Evolutionary conservation across 2,797 vertebrate species (phyloP), one percentile per base, ranked within the genome.

Genomic region (Lemur catta): DNA sequence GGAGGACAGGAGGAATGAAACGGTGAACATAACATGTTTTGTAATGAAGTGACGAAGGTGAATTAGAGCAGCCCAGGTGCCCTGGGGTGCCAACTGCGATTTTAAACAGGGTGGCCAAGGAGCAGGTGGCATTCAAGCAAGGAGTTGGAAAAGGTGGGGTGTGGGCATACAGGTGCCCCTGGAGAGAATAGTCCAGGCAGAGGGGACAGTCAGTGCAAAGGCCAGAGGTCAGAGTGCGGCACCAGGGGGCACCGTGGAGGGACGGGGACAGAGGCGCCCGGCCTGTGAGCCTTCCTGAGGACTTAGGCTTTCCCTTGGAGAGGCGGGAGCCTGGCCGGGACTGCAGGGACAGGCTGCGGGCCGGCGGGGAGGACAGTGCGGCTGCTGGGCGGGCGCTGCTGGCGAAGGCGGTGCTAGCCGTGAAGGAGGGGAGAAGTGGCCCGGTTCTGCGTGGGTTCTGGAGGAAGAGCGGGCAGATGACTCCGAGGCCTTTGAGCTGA

Each of bases 201-300:
- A 61, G 18, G 20, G 2, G 52, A 15, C 4, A 30, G 61, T 0
- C 14, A 48, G 24, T n/a, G 6, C 38, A 41, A 71, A 76, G 15
- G 46, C 52, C 80, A 10, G 12, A 22, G 50, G 43, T 61, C 9
- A 46, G 30, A 33, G 0, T 20, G 28, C 67, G 67, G 41, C 59
- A 13, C 46, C 59, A 26, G 8, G 10, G 8, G 59, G 2, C 7
- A 41, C 10, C 1, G 1, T 14, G 28, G 30, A 30, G 9, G 24
- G n/a, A 35, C 7, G 14, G 26, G 14, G 15, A 2, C 9, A n/a
- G 43, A n/a, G 48, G 14, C 7, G 35, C 41, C 6, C 0, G 12
- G 13, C 26, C 24, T 0, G 1, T 0, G 17, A 41, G 22, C 1
- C 38, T 50, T 69, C 2, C 1, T 38, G 72, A 28, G 43, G 35